These are phyloP conservation scores for Mesoligia furuncula DNA, from an alignment of 2,888 invertebrate genomes.

Conservation along the genomic window DNA sequence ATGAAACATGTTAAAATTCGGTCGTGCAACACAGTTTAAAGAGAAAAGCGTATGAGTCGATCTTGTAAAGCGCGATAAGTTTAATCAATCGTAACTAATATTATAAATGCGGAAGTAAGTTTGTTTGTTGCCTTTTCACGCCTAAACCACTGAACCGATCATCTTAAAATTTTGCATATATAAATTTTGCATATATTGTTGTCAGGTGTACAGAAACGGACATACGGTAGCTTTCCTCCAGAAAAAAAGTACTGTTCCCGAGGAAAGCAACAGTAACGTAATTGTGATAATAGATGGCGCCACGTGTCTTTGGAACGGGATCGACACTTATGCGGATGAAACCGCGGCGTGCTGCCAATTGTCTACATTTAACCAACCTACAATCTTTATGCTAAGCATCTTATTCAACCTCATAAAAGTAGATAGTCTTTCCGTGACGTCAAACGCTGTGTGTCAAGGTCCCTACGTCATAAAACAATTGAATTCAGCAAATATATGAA, in stretches of 20 bases:
- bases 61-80: neutral
- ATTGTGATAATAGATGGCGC: too few species aligned
- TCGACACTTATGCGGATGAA: too few species aligned
- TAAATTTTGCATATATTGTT: too few species aligned
- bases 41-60: neutral
- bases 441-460: neutral
- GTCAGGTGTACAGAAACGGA: too few species aligned
- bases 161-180: too few species aligned
- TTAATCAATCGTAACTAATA: neutral
- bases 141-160: too few species aligned
- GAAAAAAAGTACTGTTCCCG: too few species aligned
- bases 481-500: slow-evolving; percentile 32
- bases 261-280: too few species aligned
- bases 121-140: too few species aligned
- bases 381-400: neutral
- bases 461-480: slow-evolving; percentile 21
- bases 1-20: neutral
- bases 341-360: neutral
- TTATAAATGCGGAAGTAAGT: too few species aligned
- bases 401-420: neutral
- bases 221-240: too few species aligned
- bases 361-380: neutral
- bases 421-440: slow-evolving; percentile 39
- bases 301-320: too few species aligned
- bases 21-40: neutral